These are phyloP conservation scores for Paguma larvata DNA, from an alignment of 2,797 vertebrate genomes.

Conservation along the genomic window DNA sequence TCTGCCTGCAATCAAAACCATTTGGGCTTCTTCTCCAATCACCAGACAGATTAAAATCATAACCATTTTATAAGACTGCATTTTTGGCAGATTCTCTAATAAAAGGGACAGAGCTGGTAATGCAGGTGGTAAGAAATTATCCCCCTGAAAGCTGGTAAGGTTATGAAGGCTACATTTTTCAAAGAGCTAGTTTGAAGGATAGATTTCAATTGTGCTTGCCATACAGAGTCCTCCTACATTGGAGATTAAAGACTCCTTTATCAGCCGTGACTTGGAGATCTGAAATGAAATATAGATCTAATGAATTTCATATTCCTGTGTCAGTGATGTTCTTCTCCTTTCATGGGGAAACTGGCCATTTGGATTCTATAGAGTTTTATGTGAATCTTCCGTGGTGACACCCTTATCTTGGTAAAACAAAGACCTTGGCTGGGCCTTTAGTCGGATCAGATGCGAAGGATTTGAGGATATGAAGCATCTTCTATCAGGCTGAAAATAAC, in stretches of 20 bases:
- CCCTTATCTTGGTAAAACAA: slow-evolving; percentile 45
- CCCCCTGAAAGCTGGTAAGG: slow-evolving; percentile 29
- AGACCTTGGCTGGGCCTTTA: background rate
- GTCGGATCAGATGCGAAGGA: background rate
- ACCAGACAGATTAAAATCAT: slow-evolving; percentile 58
- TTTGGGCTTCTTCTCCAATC: slow-evolving; percentile 43
- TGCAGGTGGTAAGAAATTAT: slow-evolving; percentile 60
- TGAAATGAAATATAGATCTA: slow-evolving; percentile 58
- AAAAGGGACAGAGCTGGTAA: slow-evolving; percentile 57
- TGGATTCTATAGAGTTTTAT: slow-evolving; percentile 48
- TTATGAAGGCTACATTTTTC: slow-evolving; percentile 66
- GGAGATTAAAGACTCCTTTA: slow-evolving; percentile 64
- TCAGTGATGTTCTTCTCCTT: slow-evolving; percentile 4
- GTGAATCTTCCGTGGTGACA: background rate
- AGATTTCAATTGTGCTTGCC: slow-evolving; percentile 59
- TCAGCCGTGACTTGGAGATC: slow-evolving; percentile 43
- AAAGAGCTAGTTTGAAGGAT: slow-evolving; percentile 51
- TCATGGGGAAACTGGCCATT: slow-evolving; percentile 21
- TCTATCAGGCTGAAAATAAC: slow-evolving; percentile 45
- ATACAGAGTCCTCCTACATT: slow-evolving; percentile 46
- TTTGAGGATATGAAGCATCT: slow-evolving; percentile 39
- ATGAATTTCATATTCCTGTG: slow-evolving; percentile 64
- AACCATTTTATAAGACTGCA: background rate
- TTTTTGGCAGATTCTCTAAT: slow-evolving; percentile 74
- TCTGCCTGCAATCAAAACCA: slow-evolving; percentile 34